These are phyloP conservation scores for Drosophila suboccidentalis DNA, from an alignment of 2,888 invertebrate species.

Conservation along the genomic window DNA sequence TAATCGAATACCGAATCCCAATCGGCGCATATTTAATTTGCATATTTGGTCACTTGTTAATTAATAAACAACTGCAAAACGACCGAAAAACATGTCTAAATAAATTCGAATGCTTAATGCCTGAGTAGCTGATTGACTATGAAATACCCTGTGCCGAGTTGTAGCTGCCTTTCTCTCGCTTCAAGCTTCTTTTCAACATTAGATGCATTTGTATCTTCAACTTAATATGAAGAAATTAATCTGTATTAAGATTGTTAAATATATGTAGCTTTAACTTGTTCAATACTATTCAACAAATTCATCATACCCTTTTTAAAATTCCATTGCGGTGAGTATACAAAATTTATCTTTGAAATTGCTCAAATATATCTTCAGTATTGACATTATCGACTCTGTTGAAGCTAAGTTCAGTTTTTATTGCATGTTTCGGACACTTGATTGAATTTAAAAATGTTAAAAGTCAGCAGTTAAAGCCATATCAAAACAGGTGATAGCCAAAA, in stretches of 20 bases:
- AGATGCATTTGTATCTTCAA: not conserved
- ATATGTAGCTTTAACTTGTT: not conserved
- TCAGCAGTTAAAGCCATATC: conserved; percentile 27
- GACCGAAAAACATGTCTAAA: conserved; percentile 29
- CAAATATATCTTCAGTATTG: conserved; percentile 51
- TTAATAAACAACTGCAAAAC: conserved; percentile 69
- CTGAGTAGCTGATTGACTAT: not conserved
- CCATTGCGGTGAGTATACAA: conserved; percentile 7
- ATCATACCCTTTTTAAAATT: not conserved
- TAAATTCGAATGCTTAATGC: conserved; percentile 19
- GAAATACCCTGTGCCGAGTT: conserved; percentile 13
- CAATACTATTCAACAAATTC: not conserved
- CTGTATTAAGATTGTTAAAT: not conserved
- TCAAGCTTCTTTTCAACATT: no score
- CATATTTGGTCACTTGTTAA: conserved; percentile 83
- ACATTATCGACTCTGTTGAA: conserved; percentile 55
- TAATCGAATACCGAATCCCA: conserved; percentile 55
- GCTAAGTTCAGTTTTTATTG: conserved; percentile 34
- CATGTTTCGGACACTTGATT: conserved; percentile 50
- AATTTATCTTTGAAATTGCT: conserved; percentile 41
- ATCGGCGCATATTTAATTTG: conserved; percentile 70
- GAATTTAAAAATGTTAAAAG: conserved; percentile 44
- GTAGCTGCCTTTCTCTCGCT: rapidly evolving
- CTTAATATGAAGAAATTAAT: not conserved
- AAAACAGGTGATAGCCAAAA: conserved; percentile 22